These are phyloP conservation scores for Nemotelus pantherinus DNA, from an alignment of 2,888 invertebrate species.

Conservation along the genomic window DNA sequence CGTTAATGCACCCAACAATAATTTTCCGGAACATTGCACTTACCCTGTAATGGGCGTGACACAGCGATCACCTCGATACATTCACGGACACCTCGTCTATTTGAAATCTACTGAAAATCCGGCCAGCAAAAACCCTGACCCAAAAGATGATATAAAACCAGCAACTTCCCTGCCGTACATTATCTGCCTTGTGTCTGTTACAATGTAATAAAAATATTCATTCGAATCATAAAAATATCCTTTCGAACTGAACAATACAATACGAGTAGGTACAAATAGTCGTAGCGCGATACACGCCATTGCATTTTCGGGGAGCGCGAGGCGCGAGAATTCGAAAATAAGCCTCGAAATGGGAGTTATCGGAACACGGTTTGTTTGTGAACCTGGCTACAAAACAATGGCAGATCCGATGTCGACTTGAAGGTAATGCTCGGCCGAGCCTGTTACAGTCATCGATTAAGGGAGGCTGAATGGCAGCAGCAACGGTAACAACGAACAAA, in stretches of 20 bases:
- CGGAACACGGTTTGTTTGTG: constrained; percentile 9
- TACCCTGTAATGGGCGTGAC: constrained; percentile 30
- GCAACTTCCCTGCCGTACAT: constrained; percentile 9
- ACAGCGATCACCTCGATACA: constrained; percentile 23
- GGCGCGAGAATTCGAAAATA: constrained; percentile 10
- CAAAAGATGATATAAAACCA: constrained; percentile 20
- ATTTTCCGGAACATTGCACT: constrained; percentile 26
- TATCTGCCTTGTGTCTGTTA: background rate
- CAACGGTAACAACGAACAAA: constrained; percentile 30
- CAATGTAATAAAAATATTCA: constrained; percentile 16
- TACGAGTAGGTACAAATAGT: background rate
- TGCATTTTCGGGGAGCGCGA: constrained; percentile 20
- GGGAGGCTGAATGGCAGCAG: constrained; percentile 21
- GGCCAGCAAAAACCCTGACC: background rate
- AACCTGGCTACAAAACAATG: constrained; percentile 14
- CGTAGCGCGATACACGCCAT: constrained; percentile 14
- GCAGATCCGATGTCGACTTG: background rate
- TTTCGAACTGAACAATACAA: constrained; percentile 10
- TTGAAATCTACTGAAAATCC: constrained; percentile 26
- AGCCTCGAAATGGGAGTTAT: constrained; percentile 8
- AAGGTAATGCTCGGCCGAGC: constrained; percentile 21
- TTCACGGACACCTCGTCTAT: constrained; percentile 20
- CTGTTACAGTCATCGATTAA: constrained; percentile 4
- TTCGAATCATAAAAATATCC: constrained; percentile 33
- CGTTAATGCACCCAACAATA: constrained; percentile 22